Evolutionary conservation across 2,797 vertebrate species (phyloP).

Genomic region (Corythornis leucogaster): DNA sequence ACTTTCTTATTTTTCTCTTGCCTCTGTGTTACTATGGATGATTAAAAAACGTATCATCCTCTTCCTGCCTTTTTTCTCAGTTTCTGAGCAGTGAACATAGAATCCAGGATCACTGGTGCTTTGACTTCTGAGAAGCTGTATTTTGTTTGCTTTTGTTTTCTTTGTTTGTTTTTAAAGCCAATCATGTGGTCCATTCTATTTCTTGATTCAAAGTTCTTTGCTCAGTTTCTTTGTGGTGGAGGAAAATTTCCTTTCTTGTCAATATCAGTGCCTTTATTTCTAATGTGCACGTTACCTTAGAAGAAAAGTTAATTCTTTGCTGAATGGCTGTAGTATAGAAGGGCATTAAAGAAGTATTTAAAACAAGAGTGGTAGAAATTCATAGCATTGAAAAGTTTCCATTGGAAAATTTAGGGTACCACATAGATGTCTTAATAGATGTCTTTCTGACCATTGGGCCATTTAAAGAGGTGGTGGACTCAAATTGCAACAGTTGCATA

Average conservation of each 20-base stretch:
- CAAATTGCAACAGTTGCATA: background rate
- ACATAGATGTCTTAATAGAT: background rate
- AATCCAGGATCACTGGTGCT: background rate
- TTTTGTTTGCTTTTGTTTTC: background rate
- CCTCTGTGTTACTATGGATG: background rate
- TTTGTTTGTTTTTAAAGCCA: background rate
- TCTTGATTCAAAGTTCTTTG: conserved; percentile 2
- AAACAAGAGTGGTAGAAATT: background rate
- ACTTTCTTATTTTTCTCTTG: background rate
- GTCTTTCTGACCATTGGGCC: background rate
- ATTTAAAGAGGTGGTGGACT: background rate
- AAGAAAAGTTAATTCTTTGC: background rate
- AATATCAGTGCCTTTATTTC: conserved; percentile 21
- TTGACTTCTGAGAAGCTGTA: conserved; percentile 11
- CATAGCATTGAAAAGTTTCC: background rate
- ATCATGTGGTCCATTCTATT: conserved; percentile 8
- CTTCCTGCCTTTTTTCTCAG: background rate
- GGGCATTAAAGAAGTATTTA: background rate
- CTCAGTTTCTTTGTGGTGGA: conserved; percentile 1
- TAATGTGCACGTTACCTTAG: background rate
- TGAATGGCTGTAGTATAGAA: conserved; percentile 7
- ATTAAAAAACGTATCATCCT: background rate
- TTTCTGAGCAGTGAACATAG: background rate
- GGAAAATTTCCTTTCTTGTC: background rate
- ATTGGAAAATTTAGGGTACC: background rate